Percentiles rank a stretch among this genome's conserved stretches.
phyloP scores from a whole-genome alignment of 2,888 invertebrate species.

The Cinara cedri region DNA sequence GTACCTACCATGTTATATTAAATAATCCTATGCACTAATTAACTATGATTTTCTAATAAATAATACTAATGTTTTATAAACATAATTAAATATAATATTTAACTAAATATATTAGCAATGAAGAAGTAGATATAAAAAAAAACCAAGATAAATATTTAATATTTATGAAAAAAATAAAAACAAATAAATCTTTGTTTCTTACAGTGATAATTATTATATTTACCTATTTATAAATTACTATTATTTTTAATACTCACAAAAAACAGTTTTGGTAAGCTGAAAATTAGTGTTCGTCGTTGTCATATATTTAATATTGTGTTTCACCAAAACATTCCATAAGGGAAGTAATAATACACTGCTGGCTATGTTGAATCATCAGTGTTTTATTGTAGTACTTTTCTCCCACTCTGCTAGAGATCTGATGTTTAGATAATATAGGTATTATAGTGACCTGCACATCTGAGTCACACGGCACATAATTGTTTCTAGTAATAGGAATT shows the following conservation, averaged over 20 bases:
- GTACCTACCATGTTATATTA: too few relatives aligned
- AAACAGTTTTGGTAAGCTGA: neutral
- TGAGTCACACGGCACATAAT: conserved; percentile 26
- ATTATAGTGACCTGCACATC: neutral
- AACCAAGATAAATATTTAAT: too few relatives aligned
- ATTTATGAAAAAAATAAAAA: too few relatives aligned
- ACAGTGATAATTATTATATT: too few relatives aligned
- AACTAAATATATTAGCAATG: too few relatives aligned
- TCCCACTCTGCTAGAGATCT: conserved; percentile 18
- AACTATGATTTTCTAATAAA: too few relatives aligned
- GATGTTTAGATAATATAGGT: neutral
- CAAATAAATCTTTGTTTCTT: too few relatives aligned
- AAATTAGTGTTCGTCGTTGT: neutral
- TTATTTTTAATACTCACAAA: neutral
- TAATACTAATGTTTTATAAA: too few relatives aligned
- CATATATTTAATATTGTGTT: neutral
- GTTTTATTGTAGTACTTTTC: neutral
- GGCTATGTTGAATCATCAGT: neutral
- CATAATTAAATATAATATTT: too few relatives aligned
- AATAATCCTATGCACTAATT: too few relatives aligned
- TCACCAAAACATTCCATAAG: neutral
- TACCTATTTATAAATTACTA: too few relatives aligned
- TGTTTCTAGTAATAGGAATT: neutral
- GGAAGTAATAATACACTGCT: neutral
- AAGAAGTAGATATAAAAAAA: too few relatives aligned